Percentiles rank a stretch among this genome's conserved stretches.
Conservation (phyloP, 1,140 invertebrate species). For the Scylla paramamosain region DNA sequence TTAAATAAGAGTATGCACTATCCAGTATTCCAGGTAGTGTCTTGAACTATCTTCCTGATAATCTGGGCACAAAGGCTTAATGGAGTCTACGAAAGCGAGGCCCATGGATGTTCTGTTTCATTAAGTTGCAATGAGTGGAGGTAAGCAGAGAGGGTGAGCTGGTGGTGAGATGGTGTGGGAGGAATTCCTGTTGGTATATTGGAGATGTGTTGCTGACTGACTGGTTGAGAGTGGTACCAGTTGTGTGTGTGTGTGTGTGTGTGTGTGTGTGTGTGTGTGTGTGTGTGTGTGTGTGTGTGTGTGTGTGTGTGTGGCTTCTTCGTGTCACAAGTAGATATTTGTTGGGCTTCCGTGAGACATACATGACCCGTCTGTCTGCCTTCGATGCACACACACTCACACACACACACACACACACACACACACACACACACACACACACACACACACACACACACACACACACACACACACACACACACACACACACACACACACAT, state of each 20-base stretch:
- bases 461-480: neutral
- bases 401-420: neutral
- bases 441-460: neutral
- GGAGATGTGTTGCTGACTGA: too few relatives aligned
- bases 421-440: constrained; percentile 1
- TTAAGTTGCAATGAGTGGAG: too few relatives aligned
- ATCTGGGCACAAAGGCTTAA: too few relatives aligned
- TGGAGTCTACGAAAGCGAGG: too few relatives aligned
- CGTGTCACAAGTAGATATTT: neutral
- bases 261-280: neutral
- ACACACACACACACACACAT: neutral
- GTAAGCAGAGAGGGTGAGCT: too few relatives aligned
- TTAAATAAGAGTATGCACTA: too few relatives aligned
- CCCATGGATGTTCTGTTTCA: too few relatives aligned
- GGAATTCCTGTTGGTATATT: too few relatives aligned
- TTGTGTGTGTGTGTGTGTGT: neutral
- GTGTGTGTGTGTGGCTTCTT: constrained; percentile 12
- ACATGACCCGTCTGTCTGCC: neutral
- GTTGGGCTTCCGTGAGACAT: neutral
- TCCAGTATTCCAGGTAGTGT: too few relatives aligned
- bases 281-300: constrained; percentile 20
- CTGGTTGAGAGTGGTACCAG: neutral
- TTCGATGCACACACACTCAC: neutral
- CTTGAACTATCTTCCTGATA: too few relatives aligned
- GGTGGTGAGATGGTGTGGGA: too few relatives aligned